Percentiles rank a stretch among this genome's conserved stretches.
phyloP scores from a whole-genome alignment of 2,888 invertebrate genomes.

The Caenorhabditis macrosperma region DNA sequence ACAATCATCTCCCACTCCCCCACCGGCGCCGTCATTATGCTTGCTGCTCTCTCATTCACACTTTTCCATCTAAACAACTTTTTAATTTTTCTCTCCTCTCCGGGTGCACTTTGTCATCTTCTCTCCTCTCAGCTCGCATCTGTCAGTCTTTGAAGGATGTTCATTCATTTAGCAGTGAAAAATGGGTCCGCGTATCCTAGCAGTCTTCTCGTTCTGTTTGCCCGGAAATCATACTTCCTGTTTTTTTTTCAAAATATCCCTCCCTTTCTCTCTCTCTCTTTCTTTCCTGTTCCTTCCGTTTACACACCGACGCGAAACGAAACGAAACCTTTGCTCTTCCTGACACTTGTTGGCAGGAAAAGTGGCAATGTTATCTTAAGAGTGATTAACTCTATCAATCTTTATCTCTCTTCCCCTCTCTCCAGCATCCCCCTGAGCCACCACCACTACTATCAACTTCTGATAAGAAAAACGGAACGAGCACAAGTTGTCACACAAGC shows the following conservation, averaged over 20 bases:
- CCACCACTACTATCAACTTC: constrained; percentile 25
- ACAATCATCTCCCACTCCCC: constrained; percentile 52
- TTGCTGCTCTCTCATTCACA: constrained; percentile 59
- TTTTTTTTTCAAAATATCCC: neutral
- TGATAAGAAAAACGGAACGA: constrained; percentile 14
- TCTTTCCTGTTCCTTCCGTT: constrained; percentile 8
- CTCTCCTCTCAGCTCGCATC: no score
- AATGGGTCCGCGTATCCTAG: neutral
- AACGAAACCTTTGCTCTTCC: neutral
- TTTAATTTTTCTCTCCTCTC: constrained; percentile 20
- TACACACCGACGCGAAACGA: neutral
- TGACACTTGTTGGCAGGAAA: constrained; percentile 51
- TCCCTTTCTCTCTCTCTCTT: neutral
- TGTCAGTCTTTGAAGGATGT: neutral
- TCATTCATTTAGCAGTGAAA: neutral
- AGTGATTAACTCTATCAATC: constrained; percentile 59
- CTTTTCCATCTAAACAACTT: constrained; percentile 51
- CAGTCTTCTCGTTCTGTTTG: neutral
- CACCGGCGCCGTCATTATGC: constrained; percentile 55
- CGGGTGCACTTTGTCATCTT: neutral
- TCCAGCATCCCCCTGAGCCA: neutral
- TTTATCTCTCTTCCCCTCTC: constrained; percentile 20
- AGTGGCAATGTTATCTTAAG: constrained; percentile 63
- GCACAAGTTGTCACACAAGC: constrained; percentile 22
- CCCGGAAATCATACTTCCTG: neutral